Base-by-base conservation (phyloP, 92 coral and sea anemone genomes). In the Heliopora coerulea region DNA sequence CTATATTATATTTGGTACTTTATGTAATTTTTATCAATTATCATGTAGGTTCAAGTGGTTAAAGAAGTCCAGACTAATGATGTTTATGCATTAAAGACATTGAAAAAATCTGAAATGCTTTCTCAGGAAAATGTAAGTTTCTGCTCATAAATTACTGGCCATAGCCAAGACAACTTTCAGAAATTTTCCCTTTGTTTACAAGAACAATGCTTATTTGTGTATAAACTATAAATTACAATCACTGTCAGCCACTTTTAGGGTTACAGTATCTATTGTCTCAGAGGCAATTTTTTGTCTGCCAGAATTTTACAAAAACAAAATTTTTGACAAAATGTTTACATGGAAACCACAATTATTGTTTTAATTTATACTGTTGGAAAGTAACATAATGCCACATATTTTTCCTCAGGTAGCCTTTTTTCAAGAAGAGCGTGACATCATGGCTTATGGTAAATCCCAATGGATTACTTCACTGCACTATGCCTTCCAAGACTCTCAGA, bases 91-190 rank as follows among this genome's bases (percentile, higher is more conserved):
- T 81, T 95, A 89, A 95, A 95, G 77, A 95, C 99, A 33, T 68
- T 95, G 70, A 95, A 90, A 42, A 95, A 95, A 65, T 78, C 91
- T 10, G 95, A 95, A 28, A 90, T 91, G 37, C 85, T 95, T 24
- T 88, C 99, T 34, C 96, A 95, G 35, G 99, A 95, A 86, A 88
- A 90, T 95, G 99, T 95, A 82, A 90, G 99, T 80, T 24, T 34
- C 33, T 28, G 20, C 11, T 7, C 15, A 30, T 25, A 1, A 14
- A 13, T 2, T 12, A 15, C 48, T 13, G 29, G 41, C 15, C 20
- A 32, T 39, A 62, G 8, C 24, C 2, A 31, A 18, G 1, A 19
- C 5, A n/a, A 19, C 67, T 44, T 2, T 68, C 11, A 1, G 31
- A 39, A 46, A 8, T 15, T 4, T 12, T 37, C 15, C 3, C 15